These are phyloP conservation scores for Acleris laterana DNA, from an alignment of 2,888 invertebrate species.

Conservation along the genomic window DNA sequence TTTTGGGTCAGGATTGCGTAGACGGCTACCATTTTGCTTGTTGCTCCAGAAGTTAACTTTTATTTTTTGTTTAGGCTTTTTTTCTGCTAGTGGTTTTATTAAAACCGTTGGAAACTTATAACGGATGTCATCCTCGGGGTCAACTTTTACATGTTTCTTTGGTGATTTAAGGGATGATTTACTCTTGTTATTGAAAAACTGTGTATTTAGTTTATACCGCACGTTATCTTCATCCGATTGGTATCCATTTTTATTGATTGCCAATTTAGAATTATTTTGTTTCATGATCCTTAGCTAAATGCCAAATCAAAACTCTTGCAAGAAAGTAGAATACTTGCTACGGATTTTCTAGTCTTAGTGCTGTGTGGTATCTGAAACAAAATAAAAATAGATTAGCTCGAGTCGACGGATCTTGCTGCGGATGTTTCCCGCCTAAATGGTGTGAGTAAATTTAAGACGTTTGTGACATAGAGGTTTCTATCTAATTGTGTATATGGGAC, in stretches of 20 bases:
- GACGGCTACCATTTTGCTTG: slow-evolving; percentile 58
- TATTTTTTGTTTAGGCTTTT: slow-evolving; percentile 69
- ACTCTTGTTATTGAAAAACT: slow-evolving; percentile 55
- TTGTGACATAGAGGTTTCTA: slow-evolving; percentile 15
- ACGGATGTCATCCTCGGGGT: slow-evolving; percentile 63
- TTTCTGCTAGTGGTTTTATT: slow-evolving; percentile 56
- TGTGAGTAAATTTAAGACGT: slow-evolving; percentile 3
- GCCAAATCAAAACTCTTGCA: not conserved
- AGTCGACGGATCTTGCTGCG: slow-evolving; percentile 1
- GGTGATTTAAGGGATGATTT: slow-evolving; percentile 51
- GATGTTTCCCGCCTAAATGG: slow-evolving; percentile 64
- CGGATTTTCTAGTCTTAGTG: slow-evolving; percentile 44
- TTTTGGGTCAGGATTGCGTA: slow-evolving; percentile 53
- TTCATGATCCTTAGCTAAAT: slow-evolving; percentile 18
- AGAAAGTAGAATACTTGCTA: not conserved
- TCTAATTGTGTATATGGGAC: not conserved
- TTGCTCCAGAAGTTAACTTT: slow-evolving; percentile 81
- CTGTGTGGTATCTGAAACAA: slow-evolving; percentile 48
- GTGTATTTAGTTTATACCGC: slow-evolving; percentile 70
- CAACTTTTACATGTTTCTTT: slow-evolving; percentile 47
- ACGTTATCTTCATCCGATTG: slow-evolving; percentile 76
- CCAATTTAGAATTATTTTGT: slow-evolving; percentile 44
- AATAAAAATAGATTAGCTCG: slow-evolving; percentile 26
- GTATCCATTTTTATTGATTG: slow-evolving; percentile 61
- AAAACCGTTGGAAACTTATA: slow-evolving; percentile 69